Conservation (phyloP, 2,797 vertebrate genomes). For the Pseudochromis fuscus region DNA sequence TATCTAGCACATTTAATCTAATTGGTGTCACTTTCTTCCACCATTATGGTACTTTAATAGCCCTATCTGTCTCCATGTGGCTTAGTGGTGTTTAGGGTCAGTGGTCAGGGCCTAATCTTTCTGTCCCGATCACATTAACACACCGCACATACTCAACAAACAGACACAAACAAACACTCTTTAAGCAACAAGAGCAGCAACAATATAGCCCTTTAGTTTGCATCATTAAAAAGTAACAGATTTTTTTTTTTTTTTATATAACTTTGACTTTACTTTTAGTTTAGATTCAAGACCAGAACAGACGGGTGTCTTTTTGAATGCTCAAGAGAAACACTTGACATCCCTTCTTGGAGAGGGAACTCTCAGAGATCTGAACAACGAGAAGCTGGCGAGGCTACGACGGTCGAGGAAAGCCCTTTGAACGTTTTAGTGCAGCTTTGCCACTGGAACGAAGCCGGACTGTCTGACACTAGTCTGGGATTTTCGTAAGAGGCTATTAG, state of each 20-base stretch:
- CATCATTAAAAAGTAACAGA: constrained; percentile 67
- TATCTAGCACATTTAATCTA: constrained; percentile 84
- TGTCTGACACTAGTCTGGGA: constrained; percentile 68
- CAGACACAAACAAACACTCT: constrained; percentile 71
- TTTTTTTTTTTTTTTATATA: too few species aligned
- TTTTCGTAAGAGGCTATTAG: constrained; percentile 83
- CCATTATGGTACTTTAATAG: constrained; percentile 82
- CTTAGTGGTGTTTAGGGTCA: constrained; percentile 79
- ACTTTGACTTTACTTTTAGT: constrained; percentile 37
- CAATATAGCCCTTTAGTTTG: constrained; percentile 51
- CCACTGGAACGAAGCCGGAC: constrained; percentile 53
- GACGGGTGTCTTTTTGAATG: constrained; percentile 41
- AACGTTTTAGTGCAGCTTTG: constrained; percentile 54
- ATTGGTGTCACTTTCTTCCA: constrained; percentile 82
- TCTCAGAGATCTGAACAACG: constrained; percentile 36
- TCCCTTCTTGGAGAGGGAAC: constrained; percentile 18
- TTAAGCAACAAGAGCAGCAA: constrained; percentile 49
- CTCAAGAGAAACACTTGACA: constrained; percentile 33
- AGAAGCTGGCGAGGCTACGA: constrained; percentile 22
- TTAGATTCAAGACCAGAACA: constrained; percentile 24
- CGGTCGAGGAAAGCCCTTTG: constrained; percentile 50
- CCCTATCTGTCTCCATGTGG: constrained; percentile 80
- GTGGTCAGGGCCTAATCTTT: constrained; percentile 73
- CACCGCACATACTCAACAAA: constrained; percentile 46
- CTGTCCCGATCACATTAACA: constrained; percentile 71